Conservation (phyloP, 2,888 invertebrate species). For the Carterocephalus palaemon region DNA sequence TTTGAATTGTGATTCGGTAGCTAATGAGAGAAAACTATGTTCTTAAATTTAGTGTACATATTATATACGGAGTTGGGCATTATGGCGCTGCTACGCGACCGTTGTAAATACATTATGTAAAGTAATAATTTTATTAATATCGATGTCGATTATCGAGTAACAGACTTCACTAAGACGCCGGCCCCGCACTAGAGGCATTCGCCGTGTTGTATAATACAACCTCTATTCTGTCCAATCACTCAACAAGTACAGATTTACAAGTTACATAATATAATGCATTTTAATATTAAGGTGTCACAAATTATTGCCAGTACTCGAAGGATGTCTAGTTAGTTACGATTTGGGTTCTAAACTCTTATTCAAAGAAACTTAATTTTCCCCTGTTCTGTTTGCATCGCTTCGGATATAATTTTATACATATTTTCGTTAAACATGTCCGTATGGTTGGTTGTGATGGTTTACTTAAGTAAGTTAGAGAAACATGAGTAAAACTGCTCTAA, state of each 20-base stretch:
- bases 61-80: constrained; percentile 77
- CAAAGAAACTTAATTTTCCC: constrained; percentile 40
- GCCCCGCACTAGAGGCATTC: constrained; percentile 27
- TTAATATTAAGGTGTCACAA: constrained; percentile 69
- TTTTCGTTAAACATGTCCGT: constrained; percentile 73
- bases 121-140: constrained; percentile 71
- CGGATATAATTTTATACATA: constrained; percentile 45
- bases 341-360: constrained; percentile 65
- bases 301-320: constrained; percentile 69
- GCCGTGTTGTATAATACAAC: constrained; percentile 57
- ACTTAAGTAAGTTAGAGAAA: constrained; percentile 76
- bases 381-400: constrained; percentile 50
- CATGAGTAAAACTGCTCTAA: constrained; percentile 62
- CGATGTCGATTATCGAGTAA: constrained; percentile 54
- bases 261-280: constrained; percentile 63
- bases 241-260: constrained; percentile 66
- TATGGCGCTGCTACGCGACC: constrained; percentile 67
- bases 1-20: constrained; percentile 79
- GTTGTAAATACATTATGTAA: constrained; percentile 76
- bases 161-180: constrained; percentile 33
- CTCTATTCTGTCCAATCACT: constrained; percentile 73
- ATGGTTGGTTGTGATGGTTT: constrained; percentile 79
- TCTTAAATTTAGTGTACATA: constrained; percentile 77
- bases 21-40: constrained; percentile 78
- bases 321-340: constrained; percentile 46